Percentiles rank a stretch among this genome's conserved stretches.
phyloP scores from a whole-genome alignment of 2,113 vertebrate species.

The Formicarius rufipectus region DNA sequence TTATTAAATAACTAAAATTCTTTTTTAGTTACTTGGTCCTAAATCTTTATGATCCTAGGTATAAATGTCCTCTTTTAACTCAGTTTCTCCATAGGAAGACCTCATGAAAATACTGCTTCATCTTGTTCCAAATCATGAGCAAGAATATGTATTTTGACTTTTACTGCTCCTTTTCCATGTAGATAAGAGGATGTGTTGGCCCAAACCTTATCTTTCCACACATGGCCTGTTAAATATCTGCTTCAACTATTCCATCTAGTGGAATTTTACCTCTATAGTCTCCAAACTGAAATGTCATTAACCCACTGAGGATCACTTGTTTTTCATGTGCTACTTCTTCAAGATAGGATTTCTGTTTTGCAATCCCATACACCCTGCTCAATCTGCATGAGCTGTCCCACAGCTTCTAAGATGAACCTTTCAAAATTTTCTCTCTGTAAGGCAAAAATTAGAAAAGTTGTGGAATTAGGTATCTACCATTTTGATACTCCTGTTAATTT shows the following conservation, averaged over 20 bases:
- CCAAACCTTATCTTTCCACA: neutral
- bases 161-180: neutral
- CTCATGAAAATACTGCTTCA: neutral
- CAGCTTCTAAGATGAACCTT: neutral
- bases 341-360: neutral
- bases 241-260: constrained; percentile 26
- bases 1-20: neutral
- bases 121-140: neutral
- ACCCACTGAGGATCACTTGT: neutral
- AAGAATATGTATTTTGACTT: neutral
- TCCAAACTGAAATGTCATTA: neutral
- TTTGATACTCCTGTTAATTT: neutral
- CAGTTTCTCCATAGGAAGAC: neutral
- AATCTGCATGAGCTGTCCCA: neutral
- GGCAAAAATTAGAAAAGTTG: neutral
- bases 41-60: neutral
- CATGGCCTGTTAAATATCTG: neutral
- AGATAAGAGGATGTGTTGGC: neutral
- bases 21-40: neutral
- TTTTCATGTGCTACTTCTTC: neutral
- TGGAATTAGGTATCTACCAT: neutral
- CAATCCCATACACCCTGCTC: neutral
- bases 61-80: neutral
- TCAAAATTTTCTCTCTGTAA: neutral
- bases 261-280: neutral